Base-by-base conservation (phyloP, 2,797 vertebrate genomes). In the Mastacembelus armatus region DNA sequence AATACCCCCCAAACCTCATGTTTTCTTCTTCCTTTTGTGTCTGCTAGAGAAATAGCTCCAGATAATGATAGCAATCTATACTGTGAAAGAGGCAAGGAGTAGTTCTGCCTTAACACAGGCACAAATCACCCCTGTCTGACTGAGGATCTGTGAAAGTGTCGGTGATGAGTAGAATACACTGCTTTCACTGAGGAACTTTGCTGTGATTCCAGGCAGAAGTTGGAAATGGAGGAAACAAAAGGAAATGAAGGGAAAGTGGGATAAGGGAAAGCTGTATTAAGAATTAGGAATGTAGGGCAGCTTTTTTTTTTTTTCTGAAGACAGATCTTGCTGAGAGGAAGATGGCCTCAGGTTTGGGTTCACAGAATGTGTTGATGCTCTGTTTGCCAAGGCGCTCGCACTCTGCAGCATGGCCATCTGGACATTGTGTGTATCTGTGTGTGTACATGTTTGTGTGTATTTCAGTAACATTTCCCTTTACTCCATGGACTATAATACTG, bases 31-130 rank as follows among this genome's bases (percentile, higher is more conserved):
- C 50, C 80, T 78, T 66, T 49, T 77, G 80, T 82, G 79, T 78
- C 78, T 85, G 78, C 83, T 81, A 59, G 80, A 86, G 83, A 90
- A 93, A 92, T 89, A 73, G 86, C 79, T 81, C 77, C 71, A 80
- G 82, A 90, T 93, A 93, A 92, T 92, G 84, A 90, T 85, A 81
- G 84, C 90, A 90, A 91, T 91, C 89, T 90, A 81, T 92, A 92
- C 70, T 85, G 83, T 81, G 80, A 80, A 84, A 89, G 88, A 91
- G 87, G 84, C 80, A 86, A 77, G 77, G 71, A 83, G 71, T 72
- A 65, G 78, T 80, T 89, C 77, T 65, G 71, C 85, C 71, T 88
- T 80, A 85, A 85, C 83, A 76, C 71, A 66, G 76, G 71, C 65
- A 74, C 84, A 89, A 87, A 91, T 86, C 86, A 84, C 86, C 79